phyloP scores from a whole-genome alignment of 2,113 vertebrate species.

The Coturnix japonica region DNA sequence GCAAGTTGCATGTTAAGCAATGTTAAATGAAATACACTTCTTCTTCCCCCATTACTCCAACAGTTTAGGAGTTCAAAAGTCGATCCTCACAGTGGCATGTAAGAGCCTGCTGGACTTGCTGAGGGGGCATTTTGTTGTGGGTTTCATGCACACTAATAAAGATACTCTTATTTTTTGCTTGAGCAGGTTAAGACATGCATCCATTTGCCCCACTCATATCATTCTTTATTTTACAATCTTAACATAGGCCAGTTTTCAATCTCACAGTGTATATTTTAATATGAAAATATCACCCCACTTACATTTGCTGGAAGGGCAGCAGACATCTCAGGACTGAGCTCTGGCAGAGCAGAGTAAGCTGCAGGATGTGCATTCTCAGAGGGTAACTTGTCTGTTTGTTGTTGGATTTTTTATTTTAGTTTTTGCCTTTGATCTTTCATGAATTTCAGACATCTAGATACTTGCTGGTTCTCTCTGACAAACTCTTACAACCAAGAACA shows the following conservation, averaged over 20 bases:
- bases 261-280: background rate
- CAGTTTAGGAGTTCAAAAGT: conserved; percentile 9
- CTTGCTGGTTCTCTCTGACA: background rate
- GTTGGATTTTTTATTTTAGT: background rate
- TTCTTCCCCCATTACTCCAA: background rate
- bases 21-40: background rate
- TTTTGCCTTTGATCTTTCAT: background rate
- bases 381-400: accelerated
- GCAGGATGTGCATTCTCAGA: background rate
- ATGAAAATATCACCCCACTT: accelerated
- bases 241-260: background rate
- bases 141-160: conserved; percentile 44
- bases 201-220: background rate
- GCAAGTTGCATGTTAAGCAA: background rate
- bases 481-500: background rate
- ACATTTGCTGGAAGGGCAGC: background rate
- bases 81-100: background rate
- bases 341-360: background rate
- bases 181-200: conserved; percentile 18
- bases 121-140: background rate
- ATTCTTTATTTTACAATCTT: background rate
- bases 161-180: conserved; percentile 49
- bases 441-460: background rate
- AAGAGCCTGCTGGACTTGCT: background rate
- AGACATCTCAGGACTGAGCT: background rate